Conservation (phyloP, 2,113 vertebrate genomes). For the Syngnathus scovelli region DNA sequence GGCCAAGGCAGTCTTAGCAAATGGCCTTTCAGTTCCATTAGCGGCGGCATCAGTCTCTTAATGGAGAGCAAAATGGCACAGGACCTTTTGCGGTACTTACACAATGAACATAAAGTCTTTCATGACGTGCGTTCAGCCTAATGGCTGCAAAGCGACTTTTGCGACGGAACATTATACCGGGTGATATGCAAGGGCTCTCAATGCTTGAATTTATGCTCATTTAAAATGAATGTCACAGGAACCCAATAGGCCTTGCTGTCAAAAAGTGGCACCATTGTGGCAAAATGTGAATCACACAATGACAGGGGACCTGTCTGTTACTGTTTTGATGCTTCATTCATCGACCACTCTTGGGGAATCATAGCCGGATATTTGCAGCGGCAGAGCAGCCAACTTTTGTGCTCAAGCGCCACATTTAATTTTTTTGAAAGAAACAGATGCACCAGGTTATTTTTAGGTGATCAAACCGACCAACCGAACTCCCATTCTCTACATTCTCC, state of each 20-base stretch:
- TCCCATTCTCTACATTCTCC: background rate
- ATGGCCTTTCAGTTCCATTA: conserved; percentile 65
- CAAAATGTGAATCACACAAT: conserved; percentile 23
- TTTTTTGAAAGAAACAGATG: background rate
- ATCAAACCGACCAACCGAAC: background rate
- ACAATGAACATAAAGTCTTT: conserved; percentile 68
- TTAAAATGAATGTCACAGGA: conserved; percentile 31
- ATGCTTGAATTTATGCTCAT: conserved; percentile 37
- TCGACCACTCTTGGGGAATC: conserved; percentile 7
- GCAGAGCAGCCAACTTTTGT: background rate
- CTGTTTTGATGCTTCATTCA: conserved; percentile 1
- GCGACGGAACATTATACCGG: conserved; percentile 47
- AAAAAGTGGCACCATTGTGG: conserved; percentile 9
- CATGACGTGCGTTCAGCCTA: conserved; percentile 50
- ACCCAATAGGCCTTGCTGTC: conserved; percentile 16
- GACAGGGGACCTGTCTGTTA: conserved; percentile 13
- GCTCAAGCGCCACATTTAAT: background rate
- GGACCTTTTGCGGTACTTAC: conserved; percentile 63
- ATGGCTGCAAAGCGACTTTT: conserved; percentile 65
- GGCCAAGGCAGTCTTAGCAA: conserved; percentile 56
- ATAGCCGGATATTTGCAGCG: background rate
- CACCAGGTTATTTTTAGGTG: background rate
- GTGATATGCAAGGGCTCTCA: conserved; percentile 30
- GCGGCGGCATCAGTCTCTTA: conserved; percentile 66
- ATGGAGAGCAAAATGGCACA: conserved; percentile 67